A percentile compares a stretch with the other conserved stretches of the same genome.
These are phyloP conservation scores for Contarinia nasturtii DNA, from an alignment of 1,140 invertebrate genomes.

Conservation along the genomic window DNA sequence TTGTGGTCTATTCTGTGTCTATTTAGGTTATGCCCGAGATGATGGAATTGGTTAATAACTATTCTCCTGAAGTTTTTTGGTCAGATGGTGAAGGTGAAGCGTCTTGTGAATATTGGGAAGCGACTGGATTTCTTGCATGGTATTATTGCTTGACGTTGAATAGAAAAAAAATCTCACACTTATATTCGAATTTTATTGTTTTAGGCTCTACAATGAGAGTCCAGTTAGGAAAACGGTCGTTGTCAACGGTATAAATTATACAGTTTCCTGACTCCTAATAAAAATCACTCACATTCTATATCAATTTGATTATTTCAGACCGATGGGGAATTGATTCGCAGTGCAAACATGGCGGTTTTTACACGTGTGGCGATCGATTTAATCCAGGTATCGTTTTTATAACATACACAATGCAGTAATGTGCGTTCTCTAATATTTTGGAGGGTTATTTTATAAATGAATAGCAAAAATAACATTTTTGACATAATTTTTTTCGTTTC, in stretches of 20 bases:
- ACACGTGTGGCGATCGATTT: slow-evolving; percentile 66
- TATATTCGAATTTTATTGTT: slow-evolving; percentile 1
- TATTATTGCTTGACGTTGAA: slow-evolving; percentile 5
- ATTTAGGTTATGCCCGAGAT: slow-evolving; percentile 50
- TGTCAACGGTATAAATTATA: no score
- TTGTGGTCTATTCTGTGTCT: no score
- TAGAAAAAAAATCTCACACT: background rate
- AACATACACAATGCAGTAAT: no score
- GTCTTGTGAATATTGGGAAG: slow-evolving; percentile 59
- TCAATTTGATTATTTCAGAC: no score
- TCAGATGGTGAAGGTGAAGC: slow-evolving; percentile 85
- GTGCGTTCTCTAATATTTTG: no score
- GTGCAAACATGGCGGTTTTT: slow-evolving; percentile 80
- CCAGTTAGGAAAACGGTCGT: slow-evolving; percentile 78
- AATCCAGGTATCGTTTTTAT: slow-evolving; percentile 69
- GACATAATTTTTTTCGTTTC: no score
- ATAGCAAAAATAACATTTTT: no score
- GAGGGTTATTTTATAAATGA: no score
- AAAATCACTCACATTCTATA: no score
- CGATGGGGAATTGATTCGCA: slow-evolving; percentile 56
- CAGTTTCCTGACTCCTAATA: no score
- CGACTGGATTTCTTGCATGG: slow-evolving; percentile 72
- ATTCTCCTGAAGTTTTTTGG: slow-evolving; percentile 82
- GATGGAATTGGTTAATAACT: slow-evolving; percentile 50
- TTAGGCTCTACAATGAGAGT: slow-evolving; percentile 72